Percentiles rank a stretch among this genome's conserved stretches.
Evolutionary conservation across 64 coral and sea anemone genomes (phyloP).

Genomic region (Actinia equina): DNA sequence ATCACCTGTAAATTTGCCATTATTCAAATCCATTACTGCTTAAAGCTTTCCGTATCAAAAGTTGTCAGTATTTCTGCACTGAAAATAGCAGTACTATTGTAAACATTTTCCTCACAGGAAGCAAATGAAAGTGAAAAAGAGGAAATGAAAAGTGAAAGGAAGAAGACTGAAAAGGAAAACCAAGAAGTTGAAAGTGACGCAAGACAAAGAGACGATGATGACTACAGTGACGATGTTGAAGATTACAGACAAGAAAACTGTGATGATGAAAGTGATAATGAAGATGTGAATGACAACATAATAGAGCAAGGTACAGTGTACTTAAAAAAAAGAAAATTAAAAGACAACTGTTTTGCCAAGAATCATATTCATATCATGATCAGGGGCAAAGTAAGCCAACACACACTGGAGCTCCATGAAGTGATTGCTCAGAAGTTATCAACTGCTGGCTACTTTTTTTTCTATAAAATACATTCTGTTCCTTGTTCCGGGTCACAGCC

Average conservation of each 20-base stretch:
- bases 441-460: no score
- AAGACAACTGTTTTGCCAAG: no score
- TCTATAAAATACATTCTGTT: no score
- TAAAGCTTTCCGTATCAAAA: no score
- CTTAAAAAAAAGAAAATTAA: no score
- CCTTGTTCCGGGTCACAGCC: no score
- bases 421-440: no score
- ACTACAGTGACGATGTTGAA: constrained; percentile 1
- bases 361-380: no score
- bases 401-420: background rate
- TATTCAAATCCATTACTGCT: no score
- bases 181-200: background rate
- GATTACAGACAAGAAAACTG: background rate
- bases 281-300: constrained; percentile 8
- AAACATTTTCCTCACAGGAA: background rate
- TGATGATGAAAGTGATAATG: constrained; percentile 17
- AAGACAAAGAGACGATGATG: background rate
- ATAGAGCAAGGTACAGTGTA: background rate
- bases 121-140: background rate
- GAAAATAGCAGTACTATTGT: background rate
- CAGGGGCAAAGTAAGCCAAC: no score
- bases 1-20: no score
- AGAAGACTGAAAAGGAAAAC: background rate
- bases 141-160: background rate
- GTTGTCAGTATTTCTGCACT: no score